These are phyloP conservation scores for Oscheius sp. DNA, from an alignment of 2,888 invertebrate genomes.

Conservation along the genomic window DNA sequence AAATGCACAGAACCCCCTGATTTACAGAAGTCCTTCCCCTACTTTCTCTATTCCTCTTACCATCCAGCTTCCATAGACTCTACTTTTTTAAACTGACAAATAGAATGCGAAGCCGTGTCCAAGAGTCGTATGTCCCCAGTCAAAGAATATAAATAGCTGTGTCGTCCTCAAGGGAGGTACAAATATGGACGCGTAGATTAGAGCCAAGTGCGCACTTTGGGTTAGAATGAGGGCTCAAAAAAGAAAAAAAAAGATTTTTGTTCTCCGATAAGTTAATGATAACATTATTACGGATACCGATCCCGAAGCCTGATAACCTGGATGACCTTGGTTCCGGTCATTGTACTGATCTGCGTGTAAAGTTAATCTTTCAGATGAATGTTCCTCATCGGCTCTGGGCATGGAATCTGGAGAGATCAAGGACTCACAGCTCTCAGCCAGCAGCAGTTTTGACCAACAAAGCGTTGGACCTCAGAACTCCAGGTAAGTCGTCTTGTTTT, in stretches of 20 bases:
- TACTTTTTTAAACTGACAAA: constrained; percentile 23
- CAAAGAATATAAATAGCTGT: constrained; percentile 32
- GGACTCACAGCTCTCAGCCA: constrained; percentile 85
- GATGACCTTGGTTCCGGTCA: constrained; percentile 2
- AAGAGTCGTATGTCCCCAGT: neutral
- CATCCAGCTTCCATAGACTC: no score
- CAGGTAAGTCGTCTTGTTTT: constrained; percentile 76
- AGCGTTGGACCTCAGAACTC: constrained; percentile 88
- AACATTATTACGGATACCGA: no score
- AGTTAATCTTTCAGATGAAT: constrained; percentile 46
- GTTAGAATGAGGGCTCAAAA: no score
- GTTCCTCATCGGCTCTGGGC: constrained; percentile 79
- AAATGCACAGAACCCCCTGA: no score
- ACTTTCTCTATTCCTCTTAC: no score
- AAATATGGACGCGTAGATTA: constrained; percentile 33
- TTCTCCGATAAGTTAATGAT: no score
- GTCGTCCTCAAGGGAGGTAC: constrained; percentile 7
- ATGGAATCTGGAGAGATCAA: constrained; percentile 86
- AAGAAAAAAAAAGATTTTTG: no score
- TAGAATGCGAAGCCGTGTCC: constrained; percentile 10
- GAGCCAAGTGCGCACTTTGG: constrained; percentile 22
- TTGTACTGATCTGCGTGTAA: constrained; percentile 26
- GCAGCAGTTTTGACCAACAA: constrained; percentile 86
- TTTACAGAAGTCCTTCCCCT: no score
- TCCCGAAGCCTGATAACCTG: constrained; percentile 16